Conservation (phyloP, 2,888 invertebrate species). For the Timandra comae region DNA sequence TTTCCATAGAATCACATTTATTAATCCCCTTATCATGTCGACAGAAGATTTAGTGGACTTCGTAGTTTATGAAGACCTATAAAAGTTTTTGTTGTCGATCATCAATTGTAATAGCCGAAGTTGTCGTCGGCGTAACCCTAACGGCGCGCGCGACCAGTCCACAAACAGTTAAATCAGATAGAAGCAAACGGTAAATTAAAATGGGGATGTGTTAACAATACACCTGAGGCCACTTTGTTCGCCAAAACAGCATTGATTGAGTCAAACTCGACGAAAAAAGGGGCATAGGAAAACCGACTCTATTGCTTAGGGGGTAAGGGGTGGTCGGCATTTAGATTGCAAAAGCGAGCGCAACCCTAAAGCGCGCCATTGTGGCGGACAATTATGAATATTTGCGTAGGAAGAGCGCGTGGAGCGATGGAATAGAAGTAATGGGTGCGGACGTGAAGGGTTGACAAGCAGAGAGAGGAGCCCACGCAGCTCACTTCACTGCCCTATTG, state of each 20-base stretch:
- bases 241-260: slow-evolving; percentile 43
- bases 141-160: slow-evolving; percentile 10
- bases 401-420: slow-evolving; percentile 45
- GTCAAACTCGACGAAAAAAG: slow-evolving; percentile 25
- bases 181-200: slow-evolving; percentile 23
- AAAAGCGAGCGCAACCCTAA: slow-evolving; percentile 32
- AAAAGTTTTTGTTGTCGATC: slow-evolving; percentile 39
- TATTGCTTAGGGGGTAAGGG: slow-evolving; percentile 11
- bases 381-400: slow-evolving; percentile 60
- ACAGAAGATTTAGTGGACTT: slow-evolving; percentile 51
- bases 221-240: slow-evolving; percentile 46
- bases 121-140: slow-evolving; percentile 14
- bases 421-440: slow-evolving; percentile 46
- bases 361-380: slow-evolving; percentile 31
- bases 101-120: slow-evolving; percentile 28
- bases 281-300: slow-evolving; percentile 15
- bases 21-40: slow-evolving; percentile 64
- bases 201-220: slow-evolving; percentile 32
- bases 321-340: neutral
- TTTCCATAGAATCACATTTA: slow-evolving; percentile 48
- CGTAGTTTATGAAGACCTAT: slow-evolving; percentile 36
- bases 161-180: slow-evolving; percentile 19
- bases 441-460: slow-evolving; percentile 46
- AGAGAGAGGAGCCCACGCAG: too few relatives aligned
- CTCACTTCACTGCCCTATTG: too few relatives aligned